phyloP scores from a whole-genome alignment of 2,888 invertebrate genomes.

The Drosophila maculinotata region DNA sequence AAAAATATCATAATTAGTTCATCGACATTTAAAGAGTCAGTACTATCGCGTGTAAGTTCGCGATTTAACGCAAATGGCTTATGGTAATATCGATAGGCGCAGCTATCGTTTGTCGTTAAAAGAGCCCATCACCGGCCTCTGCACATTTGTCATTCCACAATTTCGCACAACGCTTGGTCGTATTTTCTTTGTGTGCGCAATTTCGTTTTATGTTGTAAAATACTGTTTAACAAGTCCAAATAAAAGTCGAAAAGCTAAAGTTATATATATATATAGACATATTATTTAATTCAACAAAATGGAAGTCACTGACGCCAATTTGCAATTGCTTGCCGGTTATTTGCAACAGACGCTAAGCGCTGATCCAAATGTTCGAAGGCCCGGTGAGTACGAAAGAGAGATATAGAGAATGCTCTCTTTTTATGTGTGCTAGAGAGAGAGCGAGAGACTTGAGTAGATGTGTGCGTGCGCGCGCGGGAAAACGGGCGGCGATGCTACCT shows the following conservation, averaged over 20 bases:
- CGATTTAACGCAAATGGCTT: slow-evolving; percentile 15
- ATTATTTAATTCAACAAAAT: slow-evolving; percentile 85
- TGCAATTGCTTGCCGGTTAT: slow-evolving; percentile 92
- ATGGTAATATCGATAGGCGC: background rate
- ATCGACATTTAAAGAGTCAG: background rate
- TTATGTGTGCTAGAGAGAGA: slow-evolving; percentile 7
- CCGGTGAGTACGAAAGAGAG: slow-evolving; percentile 90
- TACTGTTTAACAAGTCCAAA: slow-evolving; percentile 26
- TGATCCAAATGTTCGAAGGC: slow-evolving; percentile 91
- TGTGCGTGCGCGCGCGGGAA: slow-evolving; percentile 61
- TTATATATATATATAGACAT: slow-evolving; percentile 25
- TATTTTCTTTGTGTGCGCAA: slow-evolving; percentile 43
- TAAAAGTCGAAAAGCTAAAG: slow-evolving; percentile 23
- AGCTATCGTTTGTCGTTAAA: slow-evolving; percentile 13
- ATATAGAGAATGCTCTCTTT: slow-evolving; percentile 41
- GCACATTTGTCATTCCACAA: slow-evolving; percentile 49
- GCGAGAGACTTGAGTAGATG: slow-evolving; percentile 22
- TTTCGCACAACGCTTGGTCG: slow-evolving; percentile 39
- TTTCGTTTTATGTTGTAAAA: slow-evolving; percentile 54
- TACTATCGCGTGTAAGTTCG: background rate
- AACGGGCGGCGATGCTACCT: slow-evolving; percentile 28
- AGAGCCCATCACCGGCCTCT: slow-evolving; percentile 11
- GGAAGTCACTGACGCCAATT: slow-evolving; percentile 95
- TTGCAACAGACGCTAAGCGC: slow-evolving; percentile 95
- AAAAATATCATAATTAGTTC: background rate